Evolutionary conservation across 2,797 vertebrate genomes (phyloP).

Genomic region (Schizothorax lantsangensis): DNA sequence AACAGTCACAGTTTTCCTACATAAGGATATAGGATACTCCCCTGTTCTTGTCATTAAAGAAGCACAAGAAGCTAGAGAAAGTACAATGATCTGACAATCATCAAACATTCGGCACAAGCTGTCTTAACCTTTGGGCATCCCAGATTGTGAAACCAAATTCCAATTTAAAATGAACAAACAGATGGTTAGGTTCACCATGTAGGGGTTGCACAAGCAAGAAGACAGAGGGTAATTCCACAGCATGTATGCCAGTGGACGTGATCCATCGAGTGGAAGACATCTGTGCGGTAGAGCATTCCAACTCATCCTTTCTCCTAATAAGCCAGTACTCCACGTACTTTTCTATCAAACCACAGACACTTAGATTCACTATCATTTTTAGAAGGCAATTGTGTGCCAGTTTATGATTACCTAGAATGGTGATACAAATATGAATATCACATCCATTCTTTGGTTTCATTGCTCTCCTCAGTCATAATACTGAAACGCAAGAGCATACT

Average conservation of each 20-base stretch:
- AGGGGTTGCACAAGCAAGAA: slow-evolving; percentile 4
- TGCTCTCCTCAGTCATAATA: not conserved
- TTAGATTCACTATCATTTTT: not conserved
- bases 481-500: not conserved
- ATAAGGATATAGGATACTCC: not conserved
- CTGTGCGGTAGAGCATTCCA: slow-evolving; percentile 19
- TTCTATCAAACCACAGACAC: not conserved
- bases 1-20: slow-evolving; percentile 3
- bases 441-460: not conserved
- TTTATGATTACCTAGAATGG: not conserved
- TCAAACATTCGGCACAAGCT: slow-evolving; percentile 38
- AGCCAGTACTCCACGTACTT: slow-evolving; percentile 4
- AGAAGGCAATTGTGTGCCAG: not conserved
- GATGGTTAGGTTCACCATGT: slow-evolving; percentile 27
- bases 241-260: not conserved
- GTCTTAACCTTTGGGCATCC: slow-evolving; percentile 20
- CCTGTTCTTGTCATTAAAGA: not conserved
- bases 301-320: slow-evolving; percentile 18
- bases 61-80: slow-evolving; percentile 48
- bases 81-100: slow-evolving; percentile 50
- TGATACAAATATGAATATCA: not conserved
- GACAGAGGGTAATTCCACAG: slow-evolving; percentile 6
- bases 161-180: slow-evolving; percentile 29
- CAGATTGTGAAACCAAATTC: slow-evolving; percentile 11
- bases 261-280: slow-evolving; percentile 13